These are phyloP conservation scores for Enoplolaimus lenunculus DNA, from an alignment of 2,888 invertebrate species.

Conservation along the genomic window DNA sequence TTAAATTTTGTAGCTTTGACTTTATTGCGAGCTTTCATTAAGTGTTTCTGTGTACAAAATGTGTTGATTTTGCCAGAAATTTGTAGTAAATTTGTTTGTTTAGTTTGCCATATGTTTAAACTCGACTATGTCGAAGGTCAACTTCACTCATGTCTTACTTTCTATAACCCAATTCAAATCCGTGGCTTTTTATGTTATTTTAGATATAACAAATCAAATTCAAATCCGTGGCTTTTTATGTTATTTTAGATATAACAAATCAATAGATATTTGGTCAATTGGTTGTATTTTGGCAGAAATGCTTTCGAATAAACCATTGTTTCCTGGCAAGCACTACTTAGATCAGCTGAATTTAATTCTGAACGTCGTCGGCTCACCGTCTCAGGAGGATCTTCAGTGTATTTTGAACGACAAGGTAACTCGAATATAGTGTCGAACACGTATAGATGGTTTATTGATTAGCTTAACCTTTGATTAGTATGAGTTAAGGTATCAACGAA, in stretches of 20 bases:
- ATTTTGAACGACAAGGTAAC: conserved; percentile 93
- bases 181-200: not conserved
- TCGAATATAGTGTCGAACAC: too few species aligned
- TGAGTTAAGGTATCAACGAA: too few species aligned
- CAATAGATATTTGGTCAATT: conserved; percentile 83
- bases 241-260: conserved; percentile 32
- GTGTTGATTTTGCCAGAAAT: too few species aligned
- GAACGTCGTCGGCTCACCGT: conserved; percentile 87
- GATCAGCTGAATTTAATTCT: conserved; percentile 98
- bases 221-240: not conserved
- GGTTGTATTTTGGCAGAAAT: conserved; percentile 99
- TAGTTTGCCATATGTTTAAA: too few species aligned
- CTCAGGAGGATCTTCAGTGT: conserved; percentile 88
- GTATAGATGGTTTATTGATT: too few species aligned
- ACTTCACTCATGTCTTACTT: too few species aligned
- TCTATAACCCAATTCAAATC: not conserved
- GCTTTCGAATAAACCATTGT: conserved; percentile 92
- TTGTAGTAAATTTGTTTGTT: too few species aligned
- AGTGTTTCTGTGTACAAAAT: too few species aligned
- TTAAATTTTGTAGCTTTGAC: too few species aligned
- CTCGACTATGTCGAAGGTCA: too few species aligned
- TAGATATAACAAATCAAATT: not conserved
- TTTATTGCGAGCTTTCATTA: too few species aligned
- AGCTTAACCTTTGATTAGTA: too few species aligned
- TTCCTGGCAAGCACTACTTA: conserved; percentile 96